Base-by-base conservation (phyloP, 1,140 invertebrate species). In the Panagrolaimus sp. region DNA sequence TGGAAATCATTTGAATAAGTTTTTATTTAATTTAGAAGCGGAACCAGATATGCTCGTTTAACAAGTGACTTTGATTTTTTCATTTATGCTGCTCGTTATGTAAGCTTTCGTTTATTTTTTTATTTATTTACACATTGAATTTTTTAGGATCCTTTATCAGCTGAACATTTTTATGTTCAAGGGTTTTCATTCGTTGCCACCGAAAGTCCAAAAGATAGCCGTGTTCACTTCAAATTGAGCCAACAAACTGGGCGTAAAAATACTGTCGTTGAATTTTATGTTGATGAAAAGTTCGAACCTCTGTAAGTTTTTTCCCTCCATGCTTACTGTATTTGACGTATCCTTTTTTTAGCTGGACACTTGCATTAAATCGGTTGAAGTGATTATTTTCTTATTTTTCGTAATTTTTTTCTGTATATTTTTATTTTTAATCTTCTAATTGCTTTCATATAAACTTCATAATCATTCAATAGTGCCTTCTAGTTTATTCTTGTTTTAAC, bases 61-160 rank as follows among this genome's bases (percentile, higher is more conserved):
- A 26, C 21, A 26, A 21, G 15, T 28, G 52, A 58, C 17, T 14
- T 58, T 28, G 17, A 21, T 21, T 21, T 58, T 21, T 58, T n/a
- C 17, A n/a, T 58, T n/a, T 58, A 58, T 58, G 52, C 52, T 21
- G 52, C 52, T 58, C 52, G 52, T 58, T 58, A 58, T n/a, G 52
- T 58, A 58, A 58, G 52, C 28, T 38, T 38, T 38, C 32, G 32
- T 38, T 38, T n/a, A n/a, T n/a, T n/a, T n/a, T 38, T 7, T 38
- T 7, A 38, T 38, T 38, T 38, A 38, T 4, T 38, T 4, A 38
- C 32, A 7, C 32, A 38, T 38, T n/a, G n/a, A n/a, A n/a, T n/a
- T 21, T 58, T 58, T 1, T 4, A 58, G 52, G 52, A 58, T 21
- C 52, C 52, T 12, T 8, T 4, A 28, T n/a, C 28, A 58, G 21